A percentile compares a stretch with the other conserved stretches of the same genome.
Conservation (phyloP, 2,113 vertebrate species). For the Sarotherodon lohbergeri region DNA sequence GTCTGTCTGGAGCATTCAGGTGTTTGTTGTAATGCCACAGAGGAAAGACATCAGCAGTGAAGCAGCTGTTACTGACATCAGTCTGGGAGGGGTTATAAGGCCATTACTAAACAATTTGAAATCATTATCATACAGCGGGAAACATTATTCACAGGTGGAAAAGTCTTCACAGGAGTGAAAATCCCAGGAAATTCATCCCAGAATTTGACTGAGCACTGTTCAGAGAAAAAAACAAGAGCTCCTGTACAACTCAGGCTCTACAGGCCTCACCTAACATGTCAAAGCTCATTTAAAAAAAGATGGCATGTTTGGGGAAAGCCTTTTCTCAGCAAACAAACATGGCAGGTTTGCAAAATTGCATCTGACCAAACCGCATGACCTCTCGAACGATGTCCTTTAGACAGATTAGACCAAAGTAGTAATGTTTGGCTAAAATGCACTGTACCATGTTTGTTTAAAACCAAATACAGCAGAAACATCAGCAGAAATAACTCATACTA, state of each 20-base stretch:
- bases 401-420: not conserved
- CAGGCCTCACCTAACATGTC: not conserved
- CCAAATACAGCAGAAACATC: not conserved
- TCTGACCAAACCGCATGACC: rapidly evolving
- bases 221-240: not conserved
- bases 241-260: not conserved
- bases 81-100: not conserved
- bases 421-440: not conserved
- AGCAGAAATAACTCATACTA: not conserved
- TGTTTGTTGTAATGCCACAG: not conserved
- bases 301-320: not conserved
- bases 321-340: not conserved
- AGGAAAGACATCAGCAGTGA: not conserved
- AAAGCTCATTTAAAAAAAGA: not conserved
- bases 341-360: not conserved
- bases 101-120: not conserved
- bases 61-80: not conserved
- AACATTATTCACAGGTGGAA: not conserved
- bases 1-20: not conserved
- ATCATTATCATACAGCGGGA: not conserved
- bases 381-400: not conserved
- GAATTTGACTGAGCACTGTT: not conserved
- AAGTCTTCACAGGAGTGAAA: not conserved
- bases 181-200: not conserved
- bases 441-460: not conserved